Evolutionary conservation across 2,113 vertebrate genomes (phyloP), one percentile per base, ranked within the genome.

Genomic region (Donacobius atricapilla): DNA sequence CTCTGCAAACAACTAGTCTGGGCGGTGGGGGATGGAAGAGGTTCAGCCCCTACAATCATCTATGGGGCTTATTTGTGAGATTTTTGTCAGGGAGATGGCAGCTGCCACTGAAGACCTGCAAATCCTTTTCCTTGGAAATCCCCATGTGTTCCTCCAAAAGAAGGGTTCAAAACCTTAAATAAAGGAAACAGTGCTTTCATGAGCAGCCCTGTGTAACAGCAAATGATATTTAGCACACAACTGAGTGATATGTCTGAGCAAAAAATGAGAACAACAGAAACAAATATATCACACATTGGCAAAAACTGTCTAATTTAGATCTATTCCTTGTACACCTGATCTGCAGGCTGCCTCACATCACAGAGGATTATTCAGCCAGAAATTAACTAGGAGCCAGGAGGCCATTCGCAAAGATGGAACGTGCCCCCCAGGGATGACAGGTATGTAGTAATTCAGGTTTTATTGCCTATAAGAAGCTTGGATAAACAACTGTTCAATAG

Each of bases 401-500:
- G 95, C 83, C 77, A 56, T 92, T n/a, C 68, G 19, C 72, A 87
- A 86, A 65, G 89, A 94, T 95, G 93, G 69, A 94, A 95, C 86
- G 24, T 84, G 83, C 56, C 61, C 91, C 83, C 77, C 69, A 69
- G 69, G 87, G 91, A 82, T 87, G 83, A 93, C 81, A 95, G 81
- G 80, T 96, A 96, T 95, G 96, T 86, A 90, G 94, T 90, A 93
- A 89, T 95, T 96, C 95, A 93, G 96, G 96, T 96, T 95, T 96
- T 97, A 96, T 95, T 97, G 94, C 89, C 93, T 94, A 79, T 95
- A 95, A 87, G 89, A 91, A 90, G 69, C 87, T 87, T 95, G 80
- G 80, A 94, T 89, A 97, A 95, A 96, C 94, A 97, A 89, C 63
- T 85, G 87, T 89, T 94, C 95, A 91, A 84, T 89, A 79, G 84